Conservation (phyloP, 2,888 invertebrate genomes). For the Oscheius sp. region DNA sequence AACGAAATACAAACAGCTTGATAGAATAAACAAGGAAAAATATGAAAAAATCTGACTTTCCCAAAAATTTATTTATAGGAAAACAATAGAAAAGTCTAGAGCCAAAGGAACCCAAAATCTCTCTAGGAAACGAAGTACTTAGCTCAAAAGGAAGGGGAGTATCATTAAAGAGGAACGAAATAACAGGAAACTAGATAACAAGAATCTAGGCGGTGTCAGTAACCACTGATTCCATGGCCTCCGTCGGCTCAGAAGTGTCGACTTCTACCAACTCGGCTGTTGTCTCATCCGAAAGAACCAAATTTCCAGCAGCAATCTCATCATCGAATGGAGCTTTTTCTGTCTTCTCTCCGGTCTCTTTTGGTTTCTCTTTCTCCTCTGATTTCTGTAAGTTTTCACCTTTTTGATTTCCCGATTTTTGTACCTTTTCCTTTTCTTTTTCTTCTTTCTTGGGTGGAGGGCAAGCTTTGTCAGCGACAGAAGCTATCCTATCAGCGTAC, state of each 20-base stretch:
- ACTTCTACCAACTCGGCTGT: not conserved
- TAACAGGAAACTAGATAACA: not conserved
- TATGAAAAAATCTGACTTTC: no score
- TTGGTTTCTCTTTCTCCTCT: conserved; percentile 23
- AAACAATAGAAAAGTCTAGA: not conserved
- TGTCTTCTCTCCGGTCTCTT: conserved; percentile 6
- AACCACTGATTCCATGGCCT: not conserved
- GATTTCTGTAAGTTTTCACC: conserved; percentile 14
- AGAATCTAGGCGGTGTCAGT: not conserved
- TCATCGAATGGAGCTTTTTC: conserved; percentile 1
- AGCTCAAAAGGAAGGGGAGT: not conserved
- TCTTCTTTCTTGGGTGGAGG: conserved; percentile 45
- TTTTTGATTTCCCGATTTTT: not conserved
- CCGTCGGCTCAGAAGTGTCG: not conserved
- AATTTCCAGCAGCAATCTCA: conserved; percentile 6
- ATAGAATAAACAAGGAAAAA: no score
- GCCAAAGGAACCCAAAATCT: no score
- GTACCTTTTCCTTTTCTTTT: conserved; percentile 34
- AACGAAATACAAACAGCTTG: no score
- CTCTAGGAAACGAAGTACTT: no score
- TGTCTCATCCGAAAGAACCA: conserved; percentile 10
- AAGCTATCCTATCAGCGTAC: conserved; percentile 55
- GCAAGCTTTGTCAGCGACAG: conserved; percentile 59
- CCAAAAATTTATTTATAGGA: not conserved
- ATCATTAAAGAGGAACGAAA: not conserved